Base-by-base conservation (phyloP, 2,888 invertebrate genomes). In the Teleiodes luculella region DNA sequence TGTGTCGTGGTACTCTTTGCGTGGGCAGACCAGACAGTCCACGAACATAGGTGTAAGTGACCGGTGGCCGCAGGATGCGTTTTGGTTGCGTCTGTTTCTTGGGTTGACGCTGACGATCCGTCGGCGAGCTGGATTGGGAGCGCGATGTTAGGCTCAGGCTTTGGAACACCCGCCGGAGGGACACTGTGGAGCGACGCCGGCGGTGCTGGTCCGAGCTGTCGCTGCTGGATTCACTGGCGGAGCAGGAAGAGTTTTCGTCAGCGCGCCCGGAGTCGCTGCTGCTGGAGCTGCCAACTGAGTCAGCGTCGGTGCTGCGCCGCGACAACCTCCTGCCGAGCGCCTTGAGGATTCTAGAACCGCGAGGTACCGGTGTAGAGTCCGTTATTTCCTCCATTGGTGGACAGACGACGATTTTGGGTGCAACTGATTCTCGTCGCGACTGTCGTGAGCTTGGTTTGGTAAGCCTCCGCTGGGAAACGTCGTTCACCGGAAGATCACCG, bases 21-120 rank as follows among this genome's bases (percentile, higher is more conserved):
- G 95, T 96, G 6, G 96, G 95, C 53, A 96, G 83, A 8, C 96
- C 96, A 7, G 95, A 95, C 60, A 95, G 90, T 45, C 96, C 96
- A 61, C 93, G 93, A 1, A 95, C 93, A 78, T 96, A 96, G 7
- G 94, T 95, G 78, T 96, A 95, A 0, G 93, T 92, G 10, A 95
- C 93, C 1, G 96, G 96, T 50, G 94, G 91, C 36, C 96, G 91
- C 7, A 96, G 88, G 59, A 96, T 96, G 65, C 94, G 91, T 73
- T 95, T 94, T 1, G 94, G 95, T 55, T 92, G 91, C 35, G 86
- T 81, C 68, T 92, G 93, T 65, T 93, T 93, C 70, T 91, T 91
- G 11, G 85, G 81, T 55, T 76, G 81, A 8, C 88, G 76, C 36
- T 82, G 72, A 6, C 85, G 78, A 57, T 88, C 86, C 10, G 79